Base-by-base conservation (phyloP, 2,797 vertebrate species). In the Brotogeris chrysoptera region DNA sequence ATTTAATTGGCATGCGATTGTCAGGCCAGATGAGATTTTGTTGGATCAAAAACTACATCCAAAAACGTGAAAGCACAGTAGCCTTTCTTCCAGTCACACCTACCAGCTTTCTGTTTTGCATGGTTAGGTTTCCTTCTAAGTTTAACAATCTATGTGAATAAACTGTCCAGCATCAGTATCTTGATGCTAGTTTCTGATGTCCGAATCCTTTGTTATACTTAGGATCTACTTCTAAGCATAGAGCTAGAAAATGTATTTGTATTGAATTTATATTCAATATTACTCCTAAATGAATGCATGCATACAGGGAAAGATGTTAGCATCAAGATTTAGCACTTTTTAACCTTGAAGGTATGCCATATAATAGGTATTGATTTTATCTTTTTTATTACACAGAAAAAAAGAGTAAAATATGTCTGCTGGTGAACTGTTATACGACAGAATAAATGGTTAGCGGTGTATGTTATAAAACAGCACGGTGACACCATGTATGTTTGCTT, bases 361-460 rank as follows among this genome's bases (percentile, higher is more conserved):
- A 95, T 96, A 97, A 96, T 96, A 97, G 95, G 76, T 96, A 97
- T 97, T 93, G 96, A 97, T 97, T 96, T 96, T 94, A 94, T 94
- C 92, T 94, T 90, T 90, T 95, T 96, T 96, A 96, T 95, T 96
- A 87, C 93, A 72, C n/a, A 63, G 86, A 85, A 96, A 96, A 96
- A 96, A 94, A 95, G 92, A 96, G 93, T 95, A 96, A 96, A 96
- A 93, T 94, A 87, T 4, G 46, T 80, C 88, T 93, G 53, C 90
- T 92, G 80, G 83, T 94, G 94, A 95, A 82, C 80, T 95, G 94
- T 95, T 96, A 87, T 95, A 95, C 0, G 53, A 95, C 52, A 89
- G 90, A 92, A 93, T 95, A 96, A 96, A 97, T 94, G 95, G 91
- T 79, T 83, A 92, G 91, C 85, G 81, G 76, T 77, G 88, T 92